These are phyloP conservation scores for Gorsachius magnificus DNA, from an alignment of 2,797 vertebrate genomes.

Conservation along the genomic window DNA sequence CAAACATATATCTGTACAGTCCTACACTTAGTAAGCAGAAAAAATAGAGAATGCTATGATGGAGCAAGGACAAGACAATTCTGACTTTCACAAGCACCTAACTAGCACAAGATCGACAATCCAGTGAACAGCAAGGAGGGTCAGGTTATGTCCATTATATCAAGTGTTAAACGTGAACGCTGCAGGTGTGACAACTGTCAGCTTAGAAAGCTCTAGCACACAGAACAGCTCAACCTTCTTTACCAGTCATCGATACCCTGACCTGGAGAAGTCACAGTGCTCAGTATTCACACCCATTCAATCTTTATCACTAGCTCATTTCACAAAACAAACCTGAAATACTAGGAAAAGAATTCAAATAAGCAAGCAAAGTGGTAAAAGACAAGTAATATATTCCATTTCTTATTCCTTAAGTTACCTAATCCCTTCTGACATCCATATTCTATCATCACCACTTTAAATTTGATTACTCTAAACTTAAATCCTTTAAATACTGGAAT, in stretches of 20 bases:
- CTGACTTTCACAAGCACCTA: neutral
- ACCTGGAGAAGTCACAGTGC: neutral
- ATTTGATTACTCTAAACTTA: neutral
- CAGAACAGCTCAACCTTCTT: neutral
- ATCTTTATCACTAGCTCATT: neutral
- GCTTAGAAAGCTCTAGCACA: neutral
- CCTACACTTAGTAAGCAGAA: neutral
- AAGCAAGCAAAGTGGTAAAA: neutral
- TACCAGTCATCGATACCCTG: neutral
- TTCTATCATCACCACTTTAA: neutral
- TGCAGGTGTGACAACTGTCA: neutral
- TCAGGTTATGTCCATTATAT: neutral
- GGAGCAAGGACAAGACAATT: neutral
- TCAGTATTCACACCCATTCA: neutral
- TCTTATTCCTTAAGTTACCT: neutral
- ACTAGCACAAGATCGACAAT: neutral
- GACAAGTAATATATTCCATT: neutral
- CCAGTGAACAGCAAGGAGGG: neutral
- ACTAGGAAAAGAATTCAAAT: neutral
- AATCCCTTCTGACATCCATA: neutral
- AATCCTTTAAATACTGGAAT: neutral
- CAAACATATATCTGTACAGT: neutral
- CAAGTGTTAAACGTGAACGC: neutral
- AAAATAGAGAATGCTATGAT: rapidly evolving
- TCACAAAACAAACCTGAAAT: neutral